phyloP scores from a whole-genome alignment of 1,140 invertebrate genomes.

The Panagrolaimus sp. region DNA sequence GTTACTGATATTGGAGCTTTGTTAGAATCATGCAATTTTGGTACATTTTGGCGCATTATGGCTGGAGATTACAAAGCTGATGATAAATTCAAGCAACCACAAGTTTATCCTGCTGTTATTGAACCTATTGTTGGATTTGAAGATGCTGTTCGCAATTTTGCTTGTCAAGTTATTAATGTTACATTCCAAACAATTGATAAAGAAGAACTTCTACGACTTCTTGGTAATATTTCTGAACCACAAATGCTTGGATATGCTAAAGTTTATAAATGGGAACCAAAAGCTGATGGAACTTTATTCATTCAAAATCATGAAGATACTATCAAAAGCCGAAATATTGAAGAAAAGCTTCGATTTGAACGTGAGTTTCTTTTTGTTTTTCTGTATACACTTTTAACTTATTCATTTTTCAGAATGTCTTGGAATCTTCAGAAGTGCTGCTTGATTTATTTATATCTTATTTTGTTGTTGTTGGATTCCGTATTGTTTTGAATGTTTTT shows the following conservation, averaged over 20 bases:
- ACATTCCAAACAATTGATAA: conserved; percentile 91
- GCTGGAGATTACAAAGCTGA: conserved; percentile 60
- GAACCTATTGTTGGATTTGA: conserved; percentile 74
- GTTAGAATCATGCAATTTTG: conserved; percentile 54
- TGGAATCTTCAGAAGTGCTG: no score
- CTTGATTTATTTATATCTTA: no score
- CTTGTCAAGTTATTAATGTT: conserved; percentile 90
- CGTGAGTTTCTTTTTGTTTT: conserved; percentile 22
- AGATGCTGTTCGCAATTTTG: conserved; percentile 91
- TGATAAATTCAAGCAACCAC: conserved; percentile 57
- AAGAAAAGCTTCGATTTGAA: conserved; percentile 43
- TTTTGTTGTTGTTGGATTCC: no score
- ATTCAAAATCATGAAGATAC: conserved; percentile 48
- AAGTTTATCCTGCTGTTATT: conserved; percentile 52
- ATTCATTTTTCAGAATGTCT: no score
- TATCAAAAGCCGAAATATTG: conserved; percentile 49
- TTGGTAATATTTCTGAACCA: conserved; percentile 69
- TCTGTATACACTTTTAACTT: no score
- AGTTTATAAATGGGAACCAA: conserved; percentile 38
- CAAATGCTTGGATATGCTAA: conserved; percentile 26
- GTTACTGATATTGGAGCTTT: conserved; percentile 48
- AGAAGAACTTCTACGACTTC: conserved; percentile 71
- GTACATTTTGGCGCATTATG: conserved; percentile 68
- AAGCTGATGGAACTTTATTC: conserved; percentile 27
- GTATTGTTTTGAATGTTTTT: no score